Evolutionary conservation across 2,888 invertebrate genomes (phyloP).

Genomic region (Meliscaeva auricollis): DNA sequence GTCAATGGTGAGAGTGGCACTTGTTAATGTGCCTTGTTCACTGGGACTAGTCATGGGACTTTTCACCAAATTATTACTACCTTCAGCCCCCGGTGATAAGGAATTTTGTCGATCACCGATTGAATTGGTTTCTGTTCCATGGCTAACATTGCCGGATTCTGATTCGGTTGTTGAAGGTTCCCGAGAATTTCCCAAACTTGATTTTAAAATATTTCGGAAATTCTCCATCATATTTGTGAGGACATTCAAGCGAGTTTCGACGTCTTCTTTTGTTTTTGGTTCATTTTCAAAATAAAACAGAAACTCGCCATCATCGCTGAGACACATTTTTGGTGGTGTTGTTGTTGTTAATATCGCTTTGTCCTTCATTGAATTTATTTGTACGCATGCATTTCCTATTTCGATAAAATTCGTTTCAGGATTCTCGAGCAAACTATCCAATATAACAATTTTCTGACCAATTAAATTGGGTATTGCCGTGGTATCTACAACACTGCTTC

Average conservation of each 20-base stretch:
- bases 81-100: constrained; percentile 19
- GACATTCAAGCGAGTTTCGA: constrained; percentile 21
- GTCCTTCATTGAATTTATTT: constrained; percentile 31
- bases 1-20: constrained; percentile 75
- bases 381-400: constrained; percentile 69
- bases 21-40: constrained; percentile 46
- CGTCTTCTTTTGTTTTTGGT: constrained; percentile 17
- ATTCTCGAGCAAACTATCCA: constrained; percentile 81
- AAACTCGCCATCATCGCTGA: constrained; percentile 27
- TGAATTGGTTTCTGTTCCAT: background rate
- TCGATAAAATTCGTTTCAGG: constrained; percentile 80
- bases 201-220: constrained; percentile 51
- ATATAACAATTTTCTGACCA: constrained; percentile 77
- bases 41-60: constrained; percentile 36
- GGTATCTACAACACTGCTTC: background rate
- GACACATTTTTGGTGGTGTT: background rate
- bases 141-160: constrained; percentile 14
- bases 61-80: constrained; percentile 9
- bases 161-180: constrained; percentile 48
- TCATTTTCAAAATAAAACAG: constrained; percentile 62
- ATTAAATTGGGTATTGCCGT: background rate
- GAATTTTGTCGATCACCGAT: constrained; percentile 25
- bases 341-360: background rate
- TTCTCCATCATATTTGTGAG: constrained; percentile 58
- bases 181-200: constrained; percentile 23